Evolutionary conservation across 2,888 invertebrate genomes (phyloP).

Genomic region (Chouioia cunea): DNA sequence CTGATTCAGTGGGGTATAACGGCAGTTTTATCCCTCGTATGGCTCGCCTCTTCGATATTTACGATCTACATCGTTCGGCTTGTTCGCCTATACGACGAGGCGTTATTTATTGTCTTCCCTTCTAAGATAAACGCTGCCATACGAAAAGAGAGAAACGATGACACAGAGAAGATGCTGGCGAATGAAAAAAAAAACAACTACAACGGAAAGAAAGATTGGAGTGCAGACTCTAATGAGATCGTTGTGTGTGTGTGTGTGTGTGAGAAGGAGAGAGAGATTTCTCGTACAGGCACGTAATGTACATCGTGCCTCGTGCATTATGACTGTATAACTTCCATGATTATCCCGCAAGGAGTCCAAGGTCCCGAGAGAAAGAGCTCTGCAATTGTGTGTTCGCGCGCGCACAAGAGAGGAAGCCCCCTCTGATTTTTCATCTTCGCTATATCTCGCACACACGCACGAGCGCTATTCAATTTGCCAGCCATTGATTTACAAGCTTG

Average conservation of each 20-base stretch:
- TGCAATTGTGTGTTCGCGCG: conserved; percentile 54
- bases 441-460: neutral
- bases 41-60: conserved; percentile 6
- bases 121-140: conserved; percentile 7
- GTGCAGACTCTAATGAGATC: conserved; percentile 33
- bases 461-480: conserved; percentile 29
- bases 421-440: conserved; percentile 30
- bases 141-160: no score
- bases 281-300: conserved; percentile 54
- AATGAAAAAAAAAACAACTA: neutral
- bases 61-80: conserved; percentile 15
- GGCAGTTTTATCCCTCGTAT: no score
- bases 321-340: conserved; percentile 65
- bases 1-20: conserved; percentile 16
- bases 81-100: conserved; percentile 7
- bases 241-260: conserved; percentile 25
- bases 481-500: conserved; percentile 29
- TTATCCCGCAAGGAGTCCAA: conserved; percentile 68
- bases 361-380: conserved; percentile 53
- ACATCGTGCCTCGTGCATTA: conserved; percentile 62
- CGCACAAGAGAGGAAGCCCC: neutral
- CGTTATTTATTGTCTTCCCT: neutral
- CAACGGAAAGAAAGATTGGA: neutral
- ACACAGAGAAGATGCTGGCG: conserved; percentile 10
- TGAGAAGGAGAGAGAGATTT: neutral